Evolutionary conservation across 2,113 vertebrate genomes (phyloP).

Genomic region (Crotalus viridis): DNA sequence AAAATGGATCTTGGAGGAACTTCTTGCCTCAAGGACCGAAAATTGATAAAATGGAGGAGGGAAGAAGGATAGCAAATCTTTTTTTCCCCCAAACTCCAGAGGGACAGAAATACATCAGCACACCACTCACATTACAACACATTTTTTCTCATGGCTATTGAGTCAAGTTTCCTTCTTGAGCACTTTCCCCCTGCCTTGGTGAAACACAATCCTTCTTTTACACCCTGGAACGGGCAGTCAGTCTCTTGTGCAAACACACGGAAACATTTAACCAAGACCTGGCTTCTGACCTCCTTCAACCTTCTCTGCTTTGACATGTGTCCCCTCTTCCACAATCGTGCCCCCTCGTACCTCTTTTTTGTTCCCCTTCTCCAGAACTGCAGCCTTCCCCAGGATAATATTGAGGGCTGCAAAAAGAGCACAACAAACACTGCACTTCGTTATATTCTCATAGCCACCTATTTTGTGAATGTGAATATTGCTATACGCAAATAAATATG

Average conservation of each 20-base stretch:
- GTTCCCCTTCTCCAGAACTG: constrained; percentile 1
- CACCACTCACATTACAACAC: not conserved
- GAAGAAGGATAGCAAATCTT: not conserved
- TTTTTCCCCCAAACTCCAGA: not conserved
- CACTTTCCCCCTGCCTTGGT: not conserved
- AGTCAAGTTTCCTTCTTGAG: not conserved
- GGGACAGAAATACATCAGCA: not conserved
- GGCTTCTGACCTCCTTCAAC: constrained; percentile 44
- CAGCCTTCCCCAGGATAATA: not conserved
- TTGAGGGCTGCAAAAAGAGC: not conserved
- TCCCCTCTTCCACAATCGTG: not conserved
- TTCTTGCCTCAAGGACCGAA: not conserved
- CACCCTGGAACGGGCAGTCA: constrained; percentile 24
- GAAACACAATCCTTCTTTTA: constrained; percentile 58
- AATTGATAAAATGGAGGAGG: not conserved
- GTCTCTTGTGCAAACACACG: constrained; percentile 54
- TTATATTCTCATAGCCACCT: not conserved
- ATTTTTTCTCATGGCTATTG: not conserved
- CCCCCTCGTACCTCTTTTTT: not conserved
- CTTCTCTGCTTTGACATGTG: constrained; percentile 30
- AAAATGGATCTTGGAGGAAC: constrained; percentile 5
- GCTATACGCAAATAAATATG: not conserved
- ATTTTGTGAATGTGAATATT: not conserved
- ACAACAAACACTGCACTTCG: not conserved
- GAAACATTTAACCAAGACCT: constrained; percentile 54